A percentile compares a stretch with the other conserved stretches of the same genome.
These are phyloP conservation scores for Gandaritis pyraliata DNA, from an alignment of 2,888 invertebrate species.

Conservation along the genomic window DNA sequence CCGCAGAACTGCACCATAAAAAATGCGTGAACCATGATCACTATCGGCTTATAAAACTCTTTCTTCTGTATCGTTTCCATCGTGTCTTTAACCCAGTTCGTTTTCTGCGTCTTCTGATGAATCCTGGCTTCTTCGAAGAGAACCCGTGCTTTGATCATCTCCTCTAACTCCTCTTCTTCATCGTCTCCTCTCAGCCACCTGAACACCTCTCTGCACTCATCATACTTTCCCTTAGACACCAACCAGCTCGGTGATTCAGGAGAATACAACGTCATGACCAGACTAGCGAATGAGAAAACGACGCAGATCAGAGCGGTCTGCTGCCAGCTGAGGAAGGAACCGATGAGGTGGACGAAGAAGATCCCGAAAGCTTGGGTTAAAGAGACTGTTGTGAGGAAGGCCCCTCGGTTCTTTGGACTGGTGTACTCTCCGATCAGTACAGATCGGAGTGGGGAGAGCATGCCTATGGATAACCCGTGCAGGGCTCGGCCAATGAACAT, in stretches of 20 bases:
- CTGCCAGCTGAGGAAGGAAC: constrained; percentile 83
- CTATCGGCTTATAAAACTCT: constrained; percentile 83
- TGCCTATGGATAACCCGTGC: constrained; percentile 77
- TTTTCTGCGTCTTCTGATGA: constrained; percentile 40
- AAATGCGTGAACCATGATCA: constrained; percentile 84
- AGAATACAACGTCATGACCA: constrained; percentile 63
- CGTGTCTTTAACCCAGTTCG: constrained; percentile 36
- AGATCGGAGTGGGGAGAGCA: constrained; percentile 74
- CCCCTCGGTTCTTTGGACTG: constrained; percentile 84
- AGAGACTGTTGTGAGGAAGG: constrained; percentile 83
- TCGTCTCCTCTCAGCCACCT: constrained; percentile 82
- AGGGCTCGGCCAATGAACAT: constrained; percentile 60
- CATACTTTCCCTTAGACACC: constrained; percentile 73
- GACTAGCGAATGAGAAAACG: constrained; percentile 69
- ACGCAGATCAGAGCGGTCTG: constrained; percentile 77
- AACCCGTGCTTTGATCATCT: constrained; percentile 60
- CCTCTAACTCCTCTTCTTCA: constrained; percentile 65
- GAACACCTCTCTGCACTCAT: constrained; percentile 80
- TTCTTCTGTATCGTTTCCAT: constrained; percentile 57
- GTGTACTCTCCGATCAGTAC: constrained; percentile 82
- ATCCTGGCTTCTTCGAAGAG: constrained; percentile 52
- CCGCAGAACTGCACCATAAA: constrained; percentile 87
- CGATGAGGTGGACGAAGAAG: constrained; percentile 84
- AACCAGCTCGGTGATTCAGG: constrained; percentile 88
- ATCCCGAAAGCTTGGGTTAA: constrained; percentile 84